Base-by-base conservation (phyloP, 2,113 vertebrate species). In the Bostrychus sinensis region DNA sequence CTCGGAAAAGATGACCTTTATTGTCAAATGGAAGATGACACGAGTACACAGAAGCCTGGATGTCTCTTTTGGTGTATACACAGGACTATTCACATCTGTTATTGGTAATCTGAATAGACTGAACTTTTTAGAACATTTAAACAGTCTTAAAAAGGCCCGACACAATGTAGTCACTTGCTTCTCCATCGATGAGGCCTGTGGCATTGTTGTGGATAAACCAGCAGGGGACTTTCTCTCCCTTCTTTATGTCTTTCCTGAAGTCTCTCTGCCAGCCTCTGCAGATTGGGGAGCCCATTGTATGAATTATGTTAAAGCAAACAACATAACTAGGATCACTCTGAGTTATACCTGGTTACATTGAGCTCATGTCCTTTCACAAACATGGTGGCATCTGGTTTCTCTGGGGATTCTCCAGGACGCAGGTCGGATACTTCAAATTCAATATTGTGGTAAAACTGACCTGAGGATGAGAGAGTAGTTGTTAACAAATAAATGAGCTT, bases 341-440 rank as follows among this genome's bases (percentile, higher is more conserved):
- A 26, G 37, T 20, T 41, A 61, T 88, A 98, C 96, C 97, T 96
- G 81, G 96, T 99, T 60, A 98, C 96, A 3, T 59, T 94, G 65
- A 99, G 86, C 51, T 83, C 64, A 0, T 91, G 92, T 83, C 93
- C 95, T 84, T 97, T 98, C 73, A 98, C 86, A 72, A 86, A 66
- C 95, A 99, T 96, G 38, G 92, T 94, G 82, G 96, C 96, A 56
- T 96, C 94, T 56, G 92, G 94, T 91, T 99, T 98, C 61, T 92
- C 88, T 26, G 92, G 91, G 53, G 93, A 91, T 26, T 94, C 78
- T 3, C 95, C 94, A 58, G 87, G 86, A 68, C 89, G 94, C 69
- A 96, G 14, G 36, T 94, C 86, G 66, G 91, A 90, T 63, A 98
- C 95, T 68, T 94, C 86, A 83, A 93, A 98, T 38, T 94, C 77